A percentile compares a stretch with the other conserved stretches of the same genome.
phyloP scores from a whole-genome alignment of 2,113 vertebrate genomes.

The Rhinichthys klamathensis region DNA sequence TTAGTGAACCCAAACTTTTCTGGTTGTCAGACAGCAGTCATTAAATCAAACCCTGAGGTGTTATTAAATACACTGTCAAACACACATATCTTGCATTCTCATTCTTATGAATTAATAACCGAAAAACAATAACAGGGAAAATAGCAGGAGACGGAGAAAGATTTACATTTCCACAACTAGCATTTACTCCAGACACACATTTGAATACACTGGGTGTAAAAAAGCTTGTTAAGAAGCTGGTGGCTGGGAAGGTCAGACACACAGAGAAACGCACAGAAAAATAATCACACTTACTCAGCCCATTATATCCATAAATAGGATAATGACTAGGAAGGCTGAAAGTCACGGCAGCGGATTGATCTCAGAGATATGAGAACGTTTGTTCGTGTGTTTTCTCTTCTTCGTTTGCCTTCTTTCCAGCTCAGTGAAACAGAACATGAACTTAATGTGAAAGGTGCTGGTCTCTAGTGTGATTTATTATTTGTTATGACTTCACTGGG shows the following conservation, averaged over 20 bases:
- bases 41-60: slow-evolving; percentile 36
- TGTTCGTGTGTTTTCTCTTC: slow-evolving; percentile 5
- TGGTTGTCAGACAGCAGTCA: neutral
- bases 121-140: slow-evolving; percentile 34
- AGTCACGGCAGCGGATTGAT: slow-evolving; percentile 59
- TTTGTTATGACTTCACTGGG: slow-evolving; percentile 57
- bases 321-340: slow-evolving; percentile 59
- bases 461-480: slow-evolving; percentile 50
- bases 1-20: neutral
- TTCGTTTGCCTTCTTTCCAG: slow-evolving; percentile 42
- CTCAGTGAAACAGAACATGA: slow-evolving; percentile 56
- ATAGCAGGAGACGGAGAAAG: neutral
- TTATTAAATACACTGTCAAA: slow-evolving; percentile 33
- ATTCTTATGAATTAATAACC: slow-evolving; percentile 34
- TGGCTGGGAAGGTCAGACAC: neutral
- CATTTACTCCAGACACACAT: slow-evolving; percentile 21
- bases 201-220: neutral
- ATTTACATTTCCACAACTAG: slow-evolving; percentile 10
- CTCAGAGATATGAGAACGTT: slow-evolving; percentile 33
- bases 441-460: slow-evolving; percentile 62
- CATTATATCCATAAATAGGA: slow-evolving; percentile 63
- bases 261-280: slow-evolving; percentile 24
- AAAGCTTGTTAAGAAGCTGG: slow-evolving; percentile 28
- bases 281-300: slow-evolving; percentile 41
- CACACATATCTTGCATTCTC: slow-evolving; percentile 16